These are phyloP conservation scores for Phengaris alcon DNA, from an alignment of 2,888 invertebrate species.

Conservation along the genomic window DNA sequence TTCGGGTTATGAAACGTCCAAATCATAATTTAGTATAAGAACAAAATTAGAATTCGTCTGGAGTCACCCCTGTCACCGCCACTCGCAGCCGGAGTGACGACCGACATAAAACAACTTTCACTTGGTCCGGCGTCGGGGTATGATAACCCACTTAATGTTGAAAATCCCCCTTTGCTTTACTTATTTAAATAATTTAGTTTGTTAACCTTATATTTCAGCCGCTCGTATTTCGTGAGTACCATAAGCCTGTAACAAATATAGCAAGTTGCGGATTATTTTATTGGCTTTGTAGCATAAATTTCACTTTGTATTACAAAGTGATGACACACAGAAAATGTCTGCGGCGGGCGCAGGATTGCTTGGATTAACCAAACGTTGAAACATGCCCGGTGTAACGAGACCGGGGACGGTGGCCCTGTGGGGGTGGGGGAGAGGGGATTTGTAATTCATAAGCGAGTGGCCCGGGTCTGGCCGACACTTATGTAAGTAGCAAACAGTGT, in stretches of 20 bases:
- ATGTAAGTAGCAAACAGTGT: neutral
- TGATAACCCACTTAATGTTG: constrained; percentile 27
- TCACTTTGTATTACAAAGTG: neutral
- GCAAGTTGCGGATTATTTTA: too few species aligned
- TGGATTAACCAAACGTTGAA: constrained; percentile 30
- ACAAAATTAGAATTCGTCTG: constrained; percentile 14
- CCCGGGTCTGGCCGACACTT: neutral
- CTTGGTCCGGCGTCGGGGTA: neutral
- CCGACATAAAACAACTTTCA: neutral
- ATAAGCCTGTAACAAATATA: too few species aligned
- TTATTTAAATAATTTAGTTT: neutral
- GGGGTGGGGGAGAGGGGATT: neutral
- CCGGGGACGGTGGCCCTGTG: neutral
- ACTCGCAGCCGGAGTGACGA: neutral
- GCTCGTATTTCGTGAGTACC: neutral
- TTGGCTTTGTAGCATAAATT: too few species aligned
- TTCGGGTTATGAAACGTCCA: neutral
- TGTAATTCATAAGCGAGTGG: neutral
- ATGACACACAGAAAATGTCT: too few species aligned
- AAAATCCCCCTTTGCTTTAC: constrained; percentile 28
- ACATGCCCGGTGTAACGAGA: constrained; percentile 24
- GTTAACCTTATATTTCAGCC: neutral
- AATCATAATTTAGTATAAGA: neutral
- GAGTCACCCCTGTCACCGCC: neutral
- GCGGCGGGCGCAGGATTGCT: neutral